Conservation (phyloP, 2,113 vertebrate genomes). For the Crotalus tigris region DNA sequence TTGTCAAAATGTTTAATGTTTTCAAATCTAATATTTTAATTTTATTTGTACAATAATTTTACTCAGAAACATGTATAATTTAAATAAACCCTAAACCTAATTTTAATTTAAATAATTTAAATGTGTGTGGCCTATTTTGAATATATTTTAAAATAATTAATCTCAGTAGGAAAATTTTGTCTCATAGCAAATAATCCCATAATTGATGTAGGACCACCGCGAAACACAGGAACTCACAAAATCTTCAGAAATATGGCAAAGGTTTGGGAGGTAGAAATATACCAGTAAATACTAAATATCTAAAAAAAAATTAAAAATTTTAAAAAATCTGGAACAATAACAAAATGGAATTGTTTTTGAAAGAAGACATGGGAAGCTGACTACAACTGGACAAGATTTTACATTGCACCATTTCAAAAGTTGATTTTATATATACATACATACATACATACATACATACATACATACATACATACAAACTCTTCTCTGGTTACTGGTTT, state of each 20-base stretch:
- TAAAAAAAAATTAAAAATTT: neutral
- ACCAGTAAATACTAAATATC: neutral
- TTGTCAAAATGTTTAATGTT: neutral
- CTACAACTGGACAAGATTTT: neutral
- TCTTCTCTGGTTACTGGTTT: neutral
- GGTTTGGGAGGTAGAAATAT: neutral
- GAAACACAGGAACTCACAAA: neutral
- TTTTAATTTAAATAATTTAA: neutral
- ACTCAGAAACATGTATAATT: neutral
- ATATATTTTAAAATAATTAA: neutral
- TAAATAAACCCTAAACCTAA: neutral
- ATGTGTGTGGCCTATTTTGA: neutral
- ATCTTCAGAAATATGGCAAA: neutral
- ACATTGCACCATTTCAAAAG: neutral
- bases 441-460: too few relatives aligned
- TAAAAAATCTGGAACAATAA: neutral
- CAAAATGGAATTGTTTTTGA: neutral
- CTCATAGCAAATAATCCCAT: neutral
- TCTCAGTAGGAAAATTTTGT: neutral
- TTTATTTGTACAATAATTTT: neutral
- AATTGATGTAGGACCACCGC: neutral
- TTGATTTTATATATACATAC: conserved; percentile 10
- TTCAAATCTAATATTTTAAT: neutral
- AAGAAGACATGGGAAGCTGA: neutral
- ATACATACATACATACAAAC: neutral